Percentiles rank a stretch among this genome's conserved stretches.
Evolutionary conservation across 2,113 vertebrate species (phyloP).

Genomic region (Parotia lawesii): DNA sequence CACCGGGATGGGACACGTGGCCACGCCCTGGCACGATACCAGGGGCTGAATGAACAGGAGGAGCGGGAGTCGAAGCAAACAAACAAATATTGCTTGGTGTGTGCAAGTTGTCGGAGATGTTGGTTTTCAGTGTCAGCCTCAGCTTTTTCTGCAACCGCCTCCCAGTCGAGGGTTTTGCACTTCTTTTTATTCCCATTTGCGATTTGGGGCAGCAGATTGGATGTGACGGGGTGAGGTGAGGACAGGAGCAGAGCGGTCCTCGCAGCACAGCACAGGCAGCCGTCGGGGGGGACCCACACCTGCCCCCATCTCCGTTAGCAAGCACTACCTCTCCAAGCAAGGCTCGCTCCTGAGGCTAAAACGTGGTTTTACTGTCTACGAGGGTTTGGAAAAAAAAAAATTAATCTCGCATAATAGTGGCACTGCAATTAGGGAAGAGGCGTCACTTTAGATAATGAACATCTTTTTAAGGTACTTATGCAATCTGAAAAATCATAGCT

Average conservation of each 20-base stretch:
- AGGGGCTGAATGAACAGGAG: not conserved
- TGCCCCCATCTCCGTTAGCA: not conserved
- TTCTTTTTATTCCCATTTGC: constrained; percentile 3
- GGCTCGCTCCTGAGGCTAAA: not conserved
- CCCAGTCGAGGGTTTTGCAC: not conserved
- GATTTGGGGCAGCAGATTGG: constrained; percentile 26
- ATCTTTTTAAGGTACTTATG: constrained; percentile 33
- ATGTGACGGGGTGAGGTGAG: constrained; percentile 44
- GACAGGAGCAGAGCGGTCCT: constrained; percentile 50
- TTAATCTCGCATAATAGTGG: not conserved
- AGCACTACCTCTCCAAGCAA: not conserved
- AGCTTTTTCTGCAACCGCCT: not conserved
- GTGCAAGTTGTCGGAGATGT: not conserved
- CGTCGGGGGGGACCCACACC: not conserved
- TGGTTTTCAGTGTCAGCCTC: not conserved
- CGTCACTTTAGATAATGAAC: constrained; percentile 28
- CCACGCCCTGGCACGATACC: not conserved
- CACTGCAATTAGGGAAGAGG: constrained; percentile 22
- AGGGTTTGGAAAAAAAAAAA: not conserved
- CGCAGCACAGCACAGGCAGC: not conserved
- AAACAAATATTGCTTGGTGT: not conserved
- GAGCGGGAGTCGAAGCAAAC: not conserved
- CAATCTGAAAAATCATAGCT: constrained; percentile 35
- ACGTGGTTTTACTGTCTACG: not conserved
- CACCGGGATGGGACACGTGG: not conserved